phyloP scores from a whole-genome alignment of 2,113 vertebrate genomes.

The Morone chrysops region DNA sequence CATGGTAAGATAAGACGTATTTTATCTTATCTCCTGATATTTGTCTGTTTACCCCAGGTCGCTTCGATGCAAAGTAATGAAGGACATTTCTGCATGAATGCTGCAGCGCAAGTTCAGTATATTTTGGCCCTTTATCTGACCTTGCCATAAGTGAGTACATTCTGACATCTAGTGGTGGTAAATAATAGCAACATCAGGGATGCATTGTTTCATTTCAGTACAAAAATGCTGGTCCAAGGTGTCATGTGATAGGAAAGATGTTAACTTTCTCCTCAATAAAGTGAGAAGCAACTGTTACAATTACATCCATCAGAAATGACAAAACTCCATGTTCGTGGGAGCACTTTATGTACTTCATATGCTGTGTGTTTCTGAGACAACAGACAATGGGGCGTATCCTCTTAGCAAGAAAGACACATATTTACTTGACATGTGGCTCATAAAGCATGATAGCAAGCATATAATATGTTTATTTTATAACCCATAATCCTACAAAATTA shows the following conservation, averaged over 20 bases:
- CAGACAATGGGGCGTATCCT: not conserved
- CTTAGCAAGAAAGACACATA: not conserved
- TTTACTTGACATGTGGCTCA: not conserved
- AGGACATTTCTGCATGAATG: constrained; percentile 13
- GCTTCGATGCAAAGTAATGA: constrained; percentile 18
- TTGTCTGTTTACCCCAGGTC: constrained; percentile 6
- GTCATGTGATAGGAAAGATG: not conserved
- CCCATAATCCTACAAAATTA: not conserved
- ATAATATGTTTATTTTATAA: not conserved
- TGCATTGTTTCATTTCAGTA: not conserved
- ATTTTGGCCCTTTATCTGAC: not conserved
- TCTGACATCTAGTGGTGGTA: constrained; percentile 72
- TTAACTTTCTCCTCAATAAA: not conserved
- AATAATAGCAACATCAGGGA: not conserved
- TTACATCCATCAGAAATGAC: not conserved
- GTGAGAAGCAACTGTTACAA: not conserved
- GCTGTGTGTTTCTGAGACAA: not conserved
- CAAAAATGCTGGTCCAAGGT: not conserved
- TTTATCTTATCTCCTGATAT: constrained; percentile 11
- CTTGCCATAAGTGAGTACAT: constrained; percentile 27
- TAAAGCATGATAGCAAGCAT: not conserved
- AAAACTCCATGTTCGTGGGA: not conserved
- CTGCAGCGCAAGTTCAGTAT: constrained; percentile 3
- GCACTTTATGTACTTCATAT: not conserved
- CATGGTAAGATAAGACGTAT: constrained; percentile 18